These are phyloP conservation scores for Coenonympha glycerion DNA, from an alignment of 2,888 invertebrate genomes.

Conservation along the genomic window DNA sequence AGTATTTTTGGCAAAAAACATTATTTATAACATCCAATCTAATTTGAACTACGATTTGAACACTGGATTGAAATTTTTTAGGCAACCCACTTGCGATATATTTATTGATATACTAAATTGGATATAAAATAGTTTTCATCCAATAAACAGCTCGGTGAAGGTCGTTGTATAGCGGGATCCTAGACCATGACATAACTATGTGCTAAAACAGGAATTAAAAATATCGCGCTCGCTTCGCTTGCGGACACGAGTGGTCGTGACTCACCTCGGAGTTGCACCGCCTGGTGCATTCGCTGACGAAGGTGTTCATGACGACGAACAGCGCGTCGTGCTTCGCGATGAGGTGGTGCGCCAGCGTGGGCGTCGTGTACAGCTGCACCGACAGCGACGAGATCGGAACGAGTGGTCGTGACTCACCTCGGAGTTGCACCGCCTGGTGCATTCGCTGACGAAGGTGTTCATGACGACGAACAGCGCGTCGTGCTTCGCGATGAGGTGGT, in stretches of 20 bases:
- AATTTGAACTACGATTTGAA: no score
- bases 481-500: constrained; percentile 91
- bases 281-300: constrained; percentile 89
- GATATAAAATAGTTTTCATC: no score
- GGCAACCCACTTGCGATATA: no score
- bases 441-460: constrained; percentile 93
- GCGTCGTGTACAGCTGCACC: constrained; percentile 97
- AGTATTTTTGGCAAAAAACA: no score
- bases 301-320: constrained; percentile 91
- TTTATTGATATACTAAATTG: no score
- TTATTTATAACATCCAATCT: no score
- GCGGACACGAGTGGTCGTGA: constrained; percentile 94
- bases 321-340: constrained; percentile 94
- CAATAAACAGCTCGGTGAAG: no score
- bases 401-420: constrained; percentile 86
- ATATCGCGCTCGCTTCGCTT: no score
- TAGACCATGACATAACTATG: no score
- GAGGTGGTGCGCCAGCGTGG: constrained; percentile 91
- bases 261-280: constrained; percentile 80
- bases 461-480: constrained; percentile 93
- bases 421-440: constrained; percentile 83
- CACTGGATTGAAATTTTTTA: no score
- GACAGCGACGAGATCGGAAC: constrained; percentile 93
- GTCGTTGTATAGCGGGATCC: no score
- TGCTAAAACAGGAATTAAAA: not conserved